Base-by-base conservation (phyloP, 2,888 invertebrate genomes). In the Masnerella sp. region DNA sequence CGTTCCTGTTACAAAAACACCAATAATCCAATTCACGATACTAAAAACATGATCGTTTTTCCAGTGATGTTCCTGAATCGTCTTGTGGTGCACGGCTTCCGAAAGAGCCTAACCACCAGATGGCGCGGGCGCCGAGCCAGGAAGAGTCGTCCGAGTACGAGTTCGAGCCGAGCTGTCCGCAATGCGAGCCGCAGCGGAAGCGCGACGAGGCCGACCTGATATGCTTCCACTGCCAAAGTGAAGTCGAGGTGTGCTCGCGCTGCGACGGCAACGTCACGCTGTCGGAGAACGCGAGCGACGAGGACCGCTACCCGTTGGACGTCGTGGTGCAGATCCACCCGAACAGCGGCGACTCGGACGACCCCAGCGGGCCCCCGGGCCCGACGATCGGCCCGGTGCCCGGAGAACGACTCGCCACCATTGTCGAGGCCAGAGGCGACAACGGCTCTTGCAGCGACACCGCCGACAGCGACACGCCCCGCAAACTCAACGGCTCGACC, bases 201-300 rank as follows among this genome's bases (percentile, higher is more conserved):
- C 71, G 78, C 0, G 51, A 82, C 51, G 84, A 86, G 15, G 77
- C 81, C 7, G 85, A 87, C 71, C 78, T 87, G 4, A 87, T 87
- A 56, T 87, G 87, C 71, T 87, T 87, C 68, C 81, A 81, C 8
- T 87, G 87, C 42, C 85, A 85, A 59, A 84, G 77, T 77, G 82
- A 84, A 47, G 64, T 58, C 17, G 80, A 80, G 11, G 75, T 74
- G 14, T 79, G 79, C 9, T 78, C 79, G 15, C 81, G 80, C 22
- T 85, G 85, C 62, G 85, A 86, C 7, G 80, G 78, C 5, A 77
- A 62, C 15, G 77, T 78, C 73, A 67, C 11, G 70, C 61, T 76
- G 2, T 74, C 78, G 2, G 79, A 81, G 5, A 81, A 81, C 3
- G 79, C 80, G 14, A 81, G 81, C 71, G 82, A 83, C 38, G 82